Percentiles rank a stretch among this genome's conserved stretches.
phyloP scores from a whole-genome alignment of 2,888 invertebrate genomes.

The Nesidiocoris tenuis region DNA sequence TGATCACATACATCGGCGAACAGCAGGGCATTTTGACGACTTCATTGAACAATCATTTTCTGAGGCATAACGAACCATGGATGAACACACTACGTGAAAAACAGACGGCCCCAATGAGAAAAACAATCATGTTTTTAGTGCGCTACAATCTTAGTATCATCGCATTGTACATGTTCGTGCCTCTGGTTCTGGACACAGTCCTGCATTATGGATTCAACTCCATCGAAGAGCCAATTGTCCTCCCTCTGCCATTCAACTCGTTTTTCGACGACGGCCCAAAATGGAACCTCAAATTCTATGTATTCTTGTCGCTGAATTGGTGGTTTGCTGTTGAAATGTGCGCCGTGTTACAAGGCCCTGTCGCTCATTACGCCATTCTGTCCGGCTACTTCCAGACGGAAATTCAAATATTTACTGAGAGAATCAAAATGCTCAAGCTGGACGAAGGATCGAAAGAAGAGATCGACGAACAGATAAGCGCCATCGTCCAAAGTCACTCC shows the following conservation, averaged over 20 bases:
- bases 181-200: neutral
- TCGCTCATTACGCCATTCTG: neutral
- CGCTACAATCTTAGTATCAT: neutral
- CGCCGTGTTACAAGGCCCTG: neutral
- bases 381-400: neutral
- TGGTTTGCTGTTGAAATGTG: neutral
- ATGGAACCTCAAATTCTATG: neutral
- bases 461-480: neutral
- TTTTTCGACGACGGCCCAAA: neutral
- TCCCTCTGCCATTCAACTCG: neutral
- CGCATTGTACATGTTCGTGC: neutral
- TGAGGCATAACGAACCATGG: slow-evolving; percentile 6
- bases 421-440: neutral
- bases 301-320: neutral
- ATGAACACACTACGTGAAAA: neutral
- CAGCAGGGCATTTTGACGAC: neutral
- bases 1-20: neutral
- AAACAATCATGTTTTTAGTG: neutral
- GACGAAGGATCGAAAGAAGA: neutral
- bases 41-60: slow-evolving; percentile 9
- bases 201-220: slow-evolving; percentile 13
- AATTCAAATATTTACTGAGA: slow-evolving; percentile 6
- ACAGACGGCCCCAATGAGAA: neutral
- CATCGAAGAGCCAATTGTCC: neutral
- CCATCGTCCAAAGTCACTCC: neutral